Evolutionary conservation across 2,888 invertebrate species (phyloP).

Genomic region (Hyalella azteca): DNA sequence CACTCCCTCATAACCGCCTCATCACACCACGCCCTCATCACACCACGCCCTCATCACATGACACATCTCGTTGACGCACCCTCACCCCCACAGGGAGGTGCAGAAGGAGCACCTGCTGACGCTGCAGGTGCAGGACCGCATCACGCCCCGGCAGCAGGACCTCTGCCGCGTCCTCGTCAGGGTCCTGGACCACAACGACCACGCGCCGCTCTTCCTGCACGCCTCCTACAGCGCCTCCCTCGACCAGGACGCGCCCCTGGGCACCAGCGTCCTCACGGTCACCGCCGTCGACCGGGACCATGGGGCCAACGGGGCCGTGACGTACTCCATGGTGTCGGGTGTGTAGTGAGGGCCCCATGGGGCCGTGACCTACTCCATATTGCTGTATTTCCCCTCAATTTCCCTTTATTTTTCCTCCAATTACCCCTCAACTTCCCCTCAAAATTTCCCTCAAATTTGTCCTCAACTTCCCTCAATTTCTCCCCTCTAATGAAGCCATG

Average conservation of each 20-base stretch:
- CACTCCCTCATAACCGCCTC: no score
- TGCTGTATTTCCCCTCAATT: no score
- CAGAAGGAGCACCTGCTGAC: constrained; percentile 76
- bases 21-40: no score
- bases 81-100: constrained; percentile 53
- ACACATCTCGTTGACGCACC: no score
- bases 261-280: constrained; percentile 76
- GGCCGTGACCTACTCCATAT: no score
- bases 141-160: constrained; percentile 79
- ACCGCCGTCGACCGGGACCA: constrained; percentile 83
- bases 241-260: constrained; percentile 76
- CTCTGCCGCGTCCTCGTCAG: constrained; percentile 81
- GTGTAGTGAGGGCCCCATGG: no score
- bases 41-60: no score
- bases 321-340: constrained; percentile 85
- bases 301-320: constrained; percentile 78
- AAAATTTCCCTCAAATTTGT: no score
- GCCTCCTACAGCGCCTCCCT: constrained; percentile 64
- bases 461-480: no score
- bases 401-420: no score
- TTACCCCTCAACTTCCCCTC: no score
- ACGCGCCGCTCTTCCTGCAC: constrained; percentile 78
- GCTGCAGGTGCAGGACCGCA: constrained; percentile 88
- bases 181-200: constrained; percentile 84
- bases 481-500: not conserved